Evolutionary conservation across 2,888 invertebrate species (phyloP).

Genomic region (Archips crataeganus): DNA sequence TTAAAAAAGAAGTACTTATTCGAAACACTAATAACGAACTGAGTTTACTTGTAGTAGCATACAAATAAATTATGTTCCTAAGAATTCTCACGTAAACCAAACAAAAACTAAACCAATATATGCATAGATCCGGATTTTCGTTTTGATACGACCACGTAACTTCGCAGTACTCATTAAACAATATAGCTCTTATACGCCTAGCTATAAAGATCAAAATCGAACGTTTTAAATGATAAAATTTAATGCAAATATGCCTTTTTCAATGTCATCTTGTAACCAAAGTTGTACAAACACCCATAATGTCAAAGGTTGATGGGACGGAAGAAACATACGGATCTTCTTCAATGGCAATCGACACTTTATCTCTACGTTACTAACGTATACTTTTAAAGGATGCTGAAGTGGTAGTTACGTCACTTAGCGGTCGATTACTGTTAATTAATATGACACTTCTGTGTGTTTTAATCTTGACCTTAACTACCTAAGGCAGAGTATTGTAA

Average conservation of each 20-base stretch:
- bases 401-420: conserved; percentile 1
- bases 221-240: conserved; percentile 42
- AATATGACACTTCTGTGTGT: conserved; percentile 26
- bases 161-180: conserved; percentile 10
- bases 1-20: no score
- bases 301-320: conserved; percentile 48
- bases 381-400: neutral
- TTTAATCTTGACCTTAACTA: conserved; percentile 33
- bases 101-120: conserved; percentile 33
- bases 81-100: conserved; percentile 23
- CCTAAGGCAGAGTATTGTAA: conserved; percentile 1
- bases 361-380: neutral
- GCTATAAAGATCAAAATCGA: conserved; percentile 16
- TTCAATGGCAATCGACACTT: conserved; percentile 17
- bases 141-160: conserved; percentile 21
- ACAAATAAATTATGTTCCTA: neutral
- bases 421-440: conserved; percentile 31
- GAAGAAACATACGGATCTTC: conserved; percentile 49
- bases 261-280: conserved; percentile 51
- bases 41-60: neutral
- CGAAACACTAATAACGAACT: neutral
- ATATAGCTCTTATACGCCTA: neutral
- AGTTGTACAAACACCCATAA: conserved; percentile 44
- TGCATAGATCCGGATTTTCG: conserved; percentile 22
- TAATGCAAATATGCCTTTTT: conserved; percentile 50